Base-by-base conservation (phyloP, 2,113 vertebrate genomes). In the Genyomyrus donnyi region DNA sequence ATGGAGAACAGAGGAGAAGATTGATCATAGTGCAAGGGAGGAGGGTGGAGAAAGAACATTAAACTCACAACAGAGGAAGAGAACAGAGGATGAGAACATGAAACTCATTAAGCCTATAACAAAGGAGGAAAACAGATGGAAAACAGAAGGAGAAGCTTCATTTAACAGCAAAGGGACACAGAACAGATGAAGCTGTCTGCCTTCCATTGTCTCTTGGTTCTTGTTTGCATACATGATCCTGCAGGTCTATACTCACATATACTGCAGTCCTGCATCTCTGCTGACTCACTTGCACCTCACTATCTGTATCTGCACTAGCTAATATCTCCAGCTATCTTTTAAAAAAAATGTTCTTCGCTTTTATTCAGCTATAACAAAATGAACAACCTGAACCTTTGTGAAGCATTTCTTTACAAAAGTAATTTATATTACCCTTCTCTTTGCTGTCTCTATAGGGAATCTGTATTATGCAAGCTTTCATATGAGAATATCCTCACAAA, bases 391-490 rank as follows among this genome's bases (percentile, higher is more conserved):
- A 70, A 19, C 42, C 35, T n/a, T 24, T 19, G 27, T 35, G 35
- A 86, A 86, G 21, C 48, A 45, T 89, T 21, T 83, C 66, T 53
- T 87, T 39, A 5, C 42, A 86, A 88, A 92, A 91, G 91, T 35
- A 35, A 80, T 42, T 80, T 42, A 90, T 87, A 90, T 80, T 88
- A 85, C 86, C 90, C 93, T 89, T 89, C 91, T 93, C 92, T 93
- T 90, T 92, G 80, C 53, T 88, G 92, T 95, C 91, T 95, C 92
- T 91, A 92, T 91, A 90, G 93, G 92, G 91, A 95, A 94, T 93
- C 93, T 91, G 88, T 93, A 92, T 89, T 90, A 91, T 90, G 90
- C 91, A 90, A 92, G 91, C 89, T 91, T 92, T 50, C 19, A 46
- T 46, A 74, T 89, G 45, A 31, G 62, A 48, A 89, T 88, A 88